phyloP scores from a whole-genome alignment of 1,140 invertebrate genomes.

The Bombus polaris region DNA sequence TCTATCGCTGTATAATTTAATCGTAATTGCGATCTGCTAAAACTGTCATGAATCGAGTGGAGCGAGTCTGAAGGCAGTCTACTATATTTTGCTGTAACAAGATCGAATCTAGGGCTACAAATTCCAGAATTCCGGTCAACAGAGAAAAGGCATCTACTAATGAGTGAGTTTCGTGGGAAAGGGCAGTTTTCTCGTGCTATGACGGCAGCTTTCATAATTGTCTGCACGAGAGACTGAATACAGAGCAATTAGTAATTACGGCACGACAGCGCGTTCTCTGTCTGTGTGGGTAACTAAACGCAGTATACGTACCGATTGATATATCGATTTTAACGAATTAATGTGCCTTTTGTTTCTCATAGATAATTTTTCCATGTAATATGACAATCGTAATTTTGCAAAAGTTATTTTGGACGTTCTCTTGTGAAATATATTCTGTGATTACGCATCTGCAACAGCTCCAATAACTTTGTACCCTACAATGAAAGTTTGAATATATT shows the following conservation, averaged over 20 bases:
- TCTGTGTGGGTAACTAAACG: constrained; percentile 8
- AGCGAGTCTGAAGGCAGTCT: background rate
- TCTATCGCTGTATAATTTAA: background rate
- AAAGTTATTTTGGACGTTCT: background rate
- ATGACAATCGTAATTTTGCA: constrained; percentile 5
- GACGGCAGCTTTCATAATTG: constrained; percentile 22
- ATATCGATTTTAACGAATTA: constrained; percentile 31
- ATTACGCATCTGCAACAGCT: no score
- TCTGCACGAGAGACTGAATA: constrained; percentile 41
- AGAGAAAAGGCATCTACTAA: constrained; percentile 39
- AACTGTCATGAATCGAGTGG: no score
- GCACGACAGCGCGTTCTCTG: constrained; percentile 44
- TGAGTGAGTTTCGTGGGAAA: constrained; percentile 55
- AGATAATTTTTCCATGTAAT: background rate
- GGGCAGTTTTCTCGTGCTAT: constrained; percentile 37
- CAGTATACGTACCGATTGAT: background rate
- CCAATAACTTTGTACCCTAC: background rate
- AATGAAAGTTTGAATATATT: no score
- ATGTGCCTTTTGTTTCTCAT: background rate
- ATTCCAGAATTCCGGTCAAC: constrained; percentile 44
- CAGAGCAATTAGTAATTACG: constrained; percentile 58
- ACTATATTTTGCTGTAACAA: background rate
- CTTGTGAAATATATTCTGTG: background rate
- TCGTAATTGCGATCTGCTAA: background rate
- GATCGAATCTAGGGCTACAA: background rate